Conservation (phyloP, 2,797 vertebrate species). For the Anguilla megastoma region DNA sequence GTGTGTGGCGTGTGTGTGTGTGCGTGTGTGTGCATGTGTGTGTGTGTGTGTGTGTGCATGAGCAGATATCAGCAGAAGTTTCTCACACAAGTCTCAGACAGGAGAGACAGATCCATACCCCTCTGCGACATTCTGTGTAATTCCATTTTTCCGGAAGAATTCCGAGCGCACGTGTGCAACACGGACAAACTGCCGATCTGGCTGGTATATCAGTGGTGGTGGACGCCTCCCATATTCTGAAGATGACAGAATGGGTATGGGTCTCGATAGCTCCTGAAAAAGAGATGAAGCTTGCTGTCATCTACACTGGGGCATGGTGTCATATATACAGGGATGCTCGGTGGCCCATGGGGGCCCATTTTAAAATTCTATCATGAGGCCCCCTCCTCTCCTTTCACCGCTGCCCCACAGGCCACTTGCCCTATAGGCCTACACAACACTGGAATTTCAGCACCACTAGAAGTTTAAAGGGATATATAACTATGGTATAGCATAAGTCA, state of each 20-base stretch:
- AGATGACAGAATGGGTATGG: slow-evolving; percentile 70
- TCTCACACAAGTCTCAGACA: slow-evolving; percentile 50
- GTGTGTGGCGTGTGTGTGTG: neutral
- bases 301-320: neutral
- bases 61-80: neutral
- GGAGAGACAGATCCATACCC: slow-evolving; percentile 69
- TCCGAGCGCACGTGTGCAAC: slow-evolving; percentile 65
- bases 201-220: slow-evolving; percentile 53
- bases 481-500: no score
- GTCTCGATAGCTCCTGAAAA: slow-evolving; percentile 77
- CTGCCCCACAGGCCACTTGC: no score
- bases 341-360: no score
- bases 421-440: no score
- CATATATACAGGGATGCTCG: neutral
- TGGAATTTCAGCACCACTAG: no score
- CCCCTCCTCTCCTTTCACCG: no score
- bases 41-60: neutral
- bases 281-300: slow-evolving; percentile 22
- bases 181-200: slow-evolving; percentile 52
- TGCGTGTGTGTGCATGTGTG: no score
- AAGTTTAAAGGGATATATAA: no score
- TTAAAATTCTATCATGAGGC: no score
- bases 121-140: slow-evolving; percentile 64
- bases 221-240: slow-evolving; percentile 75
- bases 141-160: slow-evolving; percentile 78